Evolutionary conservation across 2,888 invertebrate genomes (phyloP), one percentile per base, ranked within the genome.

Genomic region (Fragum whitleyi): DNA sequence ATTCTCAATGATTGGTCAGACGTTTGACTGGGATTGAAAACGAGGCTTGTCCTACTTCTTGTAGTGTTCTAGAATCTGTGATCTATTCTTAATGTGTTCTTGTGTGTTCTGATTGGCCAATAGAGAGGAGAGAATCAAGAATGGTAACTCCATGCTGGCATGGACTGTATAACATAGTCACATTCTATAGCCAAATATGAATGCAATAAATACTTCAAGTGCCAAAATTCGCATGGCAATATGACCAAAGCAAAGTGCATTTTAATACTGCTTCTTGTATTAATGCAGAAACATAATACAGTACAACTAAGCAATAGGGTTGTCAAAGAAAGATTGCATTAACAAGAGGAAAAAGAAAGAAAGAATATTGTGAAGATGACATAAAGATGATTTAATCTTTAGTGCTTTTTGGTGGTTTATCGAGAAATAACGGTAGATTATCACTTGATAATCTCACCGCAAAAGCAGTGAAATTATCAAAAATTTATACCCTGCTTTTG

Each of bases 1-100:
- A 65, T 93, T 98, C 94, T 97, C 97, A 91, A 96, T 98, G 90
- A 96, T 98, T 23, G 97, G 97, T 6, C 97, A 97, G 94, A 97
- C 97, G 94, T 96, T 98, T 87, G 97, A 97, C 85, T 99, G 99
- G 99, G 88, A 88, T 68, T 90, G 92, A 91, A 95, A 28, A 28
- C 14, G 14, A 21, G 47, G 47, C n/a, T 14, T 67, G 51, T 28
- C 69, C 69, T 53, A 47, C 2, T 47, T 14, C 14, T 19, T n/a
- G 23, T 36, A 65, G 42, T 42, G 65, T 42, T 65, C 21, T n/a
- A 42, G 29, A 62, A 32, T 62, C 62, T 62, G 62, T 62, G 62
- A 62, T 62, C 62, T 57, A 32, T 32, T 26, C n/a, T n/a, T 19
- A 36, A 62, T 32, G 62, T 62, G 62, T 62, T 62, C 62, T 32